Evolutionary conservation across 2,797 vertebrate species (phyloP).

Genomic region (Silurus lanzhouensis): DNA sequence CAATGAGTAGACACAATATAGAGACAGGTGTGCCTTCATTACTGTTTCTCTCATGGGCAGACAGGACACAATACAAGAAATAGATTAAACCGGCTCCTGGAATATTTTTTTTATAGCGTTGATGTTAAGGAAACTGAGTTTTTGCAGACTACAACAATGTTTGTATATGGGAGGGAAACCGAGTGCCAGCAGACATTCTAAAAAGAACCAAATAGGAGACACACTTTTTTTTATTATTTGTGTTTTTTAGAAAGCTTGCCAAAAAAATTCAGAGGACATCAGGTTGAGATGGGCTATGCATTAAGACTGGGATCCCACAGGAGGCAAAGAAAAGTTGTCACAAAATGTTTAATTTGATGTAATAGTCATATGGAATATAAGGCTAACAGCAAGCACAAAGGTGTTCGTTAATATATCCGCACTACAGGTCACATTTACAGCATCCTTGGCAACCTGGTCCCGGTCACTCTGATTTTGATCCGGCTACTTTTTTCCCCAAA

Average conservation of each 20-base stretch:
- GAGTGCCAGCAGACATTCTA: background rate
- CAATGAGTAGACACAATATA: slow-evolving; percentile 37
- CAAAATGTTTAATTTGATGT: background rate
- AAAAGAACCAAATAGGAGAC: background rate
- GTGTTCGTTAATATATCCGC: background rate
- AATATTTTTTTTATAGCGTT: background rate
- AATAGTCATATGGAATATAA: background rate
- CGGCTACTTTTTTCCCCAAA: background rate
- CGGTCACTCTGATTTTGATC: background rate
- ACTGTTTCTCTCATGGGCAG: slow-evolving; percentile 34
- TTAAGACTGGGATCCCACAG: background rate
- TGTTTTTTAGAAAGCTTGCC: too few species aligned
- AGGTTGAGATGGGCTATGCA: background rate
- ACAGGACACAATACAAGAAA: slow-evolving; percentile 22
- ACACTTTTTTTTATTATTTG: background rate
- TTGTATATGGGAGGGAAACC: background rate
- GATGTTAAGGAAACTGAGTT: background rate
- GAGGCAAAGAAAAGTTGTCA: background rate
- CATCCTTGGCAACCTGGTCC: background rate
- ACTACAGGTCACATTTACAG: background rate
- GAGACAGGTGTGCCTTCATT: slow-evolving; percentile 49
- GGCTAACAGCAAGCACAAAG: background rate
- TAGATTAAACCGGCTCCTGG: background rate
- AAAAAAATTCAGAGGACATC: background rate
- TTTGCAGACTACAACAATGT: background rate